phyloP scores from a whole-genome alignment of 2,797 vertebrate species.

The Lophius americanus region DNA sequence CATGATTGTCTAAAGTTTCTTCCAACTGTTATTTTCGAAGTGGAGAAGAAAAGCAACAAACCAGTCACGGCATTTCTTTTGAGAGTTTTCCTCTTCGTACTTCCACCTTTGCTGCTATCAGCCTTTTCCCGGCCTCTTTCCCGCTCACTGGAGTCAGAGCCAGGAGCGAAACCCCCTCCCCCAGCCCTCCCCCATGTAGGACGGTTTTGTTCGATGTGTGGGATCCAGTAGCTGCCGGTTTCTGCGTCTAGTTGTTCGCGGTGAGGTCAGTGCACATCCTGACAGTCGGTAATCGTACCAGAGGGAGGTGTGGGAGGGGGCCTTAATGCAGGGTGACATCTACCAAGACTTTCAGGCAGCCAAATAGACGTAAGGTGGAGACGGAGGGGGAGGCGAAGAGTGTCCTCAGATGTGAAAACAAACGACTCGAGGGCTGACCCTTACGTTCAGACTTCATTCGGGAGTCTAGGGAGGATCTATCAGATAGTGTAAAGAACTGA shows the following conservation, averaged over 20 bases:
- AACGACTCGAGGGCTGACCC: conserved; percentile 34
- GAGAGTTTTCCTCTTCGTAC: too few relatives aligned
- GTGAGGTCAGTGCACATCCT: conserved; percentile 63
- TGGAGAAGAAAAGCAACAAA: too few relatives aligned
- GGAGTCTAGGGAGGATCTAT: conserved; percentile 8
- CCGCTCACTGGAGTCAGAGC: too few relatives aligned
- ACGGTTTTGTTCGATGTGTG: too few relatives aligned
- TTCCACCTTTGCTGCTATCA: too few relatives aligned
- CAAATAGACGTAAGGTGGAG: conserved; percentile 32
- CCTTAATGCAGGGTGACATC: conserved; percentile 71
- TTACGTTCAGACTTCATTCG: conserved; percentile 25
- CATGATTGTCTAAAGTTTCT: too few relatives aligned
- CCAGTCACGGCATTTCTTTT: too few relatives aligned
- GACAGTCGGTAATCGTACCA: conserved; percentile 73
- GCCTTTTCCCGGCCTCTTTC: too few relatives aligned
- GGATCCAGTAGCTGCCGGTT: too few relatives aligned
- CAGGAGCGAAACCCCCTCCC: too few relatives aligned
- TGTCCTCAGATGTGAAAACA: conserved; percentile 32
- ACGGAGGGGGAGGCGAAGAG: conserved; percentile 1
- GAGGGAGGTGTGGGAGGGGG: conserved; percentile 61
- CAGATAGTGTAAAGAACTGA: not conserved
- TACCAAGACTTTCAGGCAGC: conserved; percentile 55
- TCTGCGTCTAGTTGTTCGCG: conserved; percentile 34
- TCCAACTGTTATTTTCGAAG: too few relatives aligned
- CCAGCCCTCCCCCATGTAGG: too few relatives aligned